These are phyloP conservation scores for Brachyrhaphis roseni DNA, from an alignment of 2,797 vertebrate species.

Conservation along the genomic window DNA sequence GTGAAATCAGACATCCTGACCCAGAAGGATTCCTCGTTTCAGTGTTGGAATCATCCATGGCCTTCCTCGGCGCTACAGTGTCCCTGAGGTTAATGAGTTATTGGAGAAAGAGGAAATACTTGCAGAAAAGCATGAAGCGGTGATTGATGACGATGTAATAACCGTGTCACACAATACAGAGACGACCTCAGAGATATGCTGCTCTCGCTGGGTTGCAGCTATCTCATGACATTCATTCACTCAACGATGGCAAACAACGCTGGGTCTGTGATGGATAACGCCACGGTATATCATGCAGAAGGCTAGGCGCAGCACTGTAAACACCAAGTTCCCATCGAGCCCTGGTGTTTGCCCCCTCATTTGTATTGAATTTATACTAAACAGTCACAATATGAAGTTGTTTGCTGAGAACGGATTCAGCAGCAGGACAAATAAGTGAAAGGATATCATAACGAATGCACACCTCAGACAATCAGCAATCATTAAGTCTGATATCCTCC, in stretches of 20 bases:
- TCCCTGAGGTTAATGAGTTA: constrained; percentile 75
- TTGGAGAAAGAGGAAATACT: constrained; percentile 79
- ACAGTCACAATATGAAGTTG: constrained; percentile 25
- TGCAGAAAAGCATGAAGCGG: constrained; percentile 44
- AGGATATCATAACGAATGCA: constrained; percentile 21
- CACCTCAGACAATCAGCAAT: constrained; percentile 29
- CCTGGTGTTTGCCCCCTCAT: constrained; percentile 2
- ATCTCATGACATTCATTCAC: constrained; percentile 66
- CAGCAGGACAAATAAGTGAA: constrained; percentile 11
- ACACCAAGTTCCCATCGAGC: constrained; percentile 59
- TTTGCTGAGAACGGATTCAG: constrained; percentile 16
- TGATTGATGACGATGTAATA: constrained; percentile 72
- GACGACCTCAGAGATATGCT: constrained; percentile 49
- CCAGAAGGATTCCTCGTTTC: constrained; percentile 10
- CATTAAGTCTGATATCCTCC: constrained; percentile 49
- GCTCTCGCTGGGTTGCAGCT: constrained; percentile 36
- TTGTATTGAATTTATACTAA: constrained; percentile 14
- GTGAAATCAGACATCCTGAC: constrained; percentile 1
- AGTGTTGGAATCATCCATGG: constrained; percentile 31
- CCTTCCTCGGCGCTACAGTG: constrained; percentile 6
- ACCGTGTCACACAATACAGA: constrained; percentile 54
- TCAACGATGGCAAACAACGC: constrained; percentile 67
- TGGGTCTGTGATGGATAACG: constrained; percentile 62
- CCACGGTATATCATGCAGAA: constrained; percentile 46
- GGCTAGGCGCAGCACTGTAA: constrained; percentile 21